phyloP scores from a whole-genome alignment of 2,888 invertebrate species.

The Apeira syringaria region DNA sequence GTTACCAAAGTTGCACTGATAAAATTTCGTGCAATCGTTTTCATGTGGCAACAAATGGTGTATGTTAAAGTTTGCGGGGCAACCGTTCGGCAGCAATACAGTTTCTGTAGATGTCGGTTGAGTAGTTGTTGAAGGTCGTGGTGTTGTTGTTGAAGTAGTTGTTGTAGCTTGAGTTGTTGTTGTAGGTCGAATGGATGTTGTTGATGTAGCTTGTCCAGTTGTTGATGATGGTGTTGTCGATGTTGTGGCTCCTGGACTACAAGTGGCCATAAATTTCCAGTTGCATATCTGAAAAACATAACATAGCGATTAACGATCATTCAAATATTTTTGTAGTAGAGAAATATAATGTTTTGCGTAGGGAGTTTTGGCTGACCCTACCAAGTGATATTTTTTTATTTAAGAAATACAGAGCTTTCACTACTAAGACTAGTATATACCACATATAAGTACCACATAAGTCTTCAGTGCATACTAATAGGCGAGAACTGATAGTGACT shows the following conservation, averaged over 20 bases:
- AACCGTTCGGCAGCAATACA: slow-evolving; percentile 41
- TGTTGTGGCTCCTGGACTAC: slow-evolving; percentile 16
- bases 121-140: slow-evolving; percentile 10
- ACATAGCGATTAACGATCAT: too few species aligned
- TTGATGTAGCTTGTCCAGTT: slow-evolving; percentile 6
- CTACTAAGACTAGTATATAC: too few species aligned
- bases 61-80: slow-evolving; percentile 40
- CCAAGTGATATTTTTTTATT: too few species aligned
- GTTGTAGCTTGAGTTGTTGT: neutral
- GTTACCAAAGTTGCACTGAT: slow-evolving; percentile 50
- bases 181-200: neutral
- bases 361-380: too few species aligned
- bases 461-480: too few species aligned
- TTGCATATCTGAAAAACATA: slow-evolving; percentile 32
- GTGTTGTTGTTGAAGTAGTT: slow-evolving; percentile 1
- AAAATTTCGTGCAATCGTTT: slow-evolving; percentile 39
- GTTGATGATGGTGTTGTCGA: neutral
- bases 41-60: slow-evolving; percentile 50
- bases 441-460: too few species aligned
- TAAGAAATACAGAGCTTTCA: too few species aligned
- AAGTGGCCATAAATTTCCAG: slow-evolving; percentile 25
- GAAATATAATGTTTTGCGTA: too few species aligned
- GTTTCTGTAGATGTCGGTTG: slow-evolving; percentile 12
- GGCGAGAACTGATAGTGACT: too few species aligned
- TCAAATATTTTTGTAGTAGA: too few species aligned